Evolutionary conservation across 2,888 invertebrate genomes (phyloP), one percentile per base, ranked within the genome.

Genomic region (Drosophila maculinotata): DNA sequence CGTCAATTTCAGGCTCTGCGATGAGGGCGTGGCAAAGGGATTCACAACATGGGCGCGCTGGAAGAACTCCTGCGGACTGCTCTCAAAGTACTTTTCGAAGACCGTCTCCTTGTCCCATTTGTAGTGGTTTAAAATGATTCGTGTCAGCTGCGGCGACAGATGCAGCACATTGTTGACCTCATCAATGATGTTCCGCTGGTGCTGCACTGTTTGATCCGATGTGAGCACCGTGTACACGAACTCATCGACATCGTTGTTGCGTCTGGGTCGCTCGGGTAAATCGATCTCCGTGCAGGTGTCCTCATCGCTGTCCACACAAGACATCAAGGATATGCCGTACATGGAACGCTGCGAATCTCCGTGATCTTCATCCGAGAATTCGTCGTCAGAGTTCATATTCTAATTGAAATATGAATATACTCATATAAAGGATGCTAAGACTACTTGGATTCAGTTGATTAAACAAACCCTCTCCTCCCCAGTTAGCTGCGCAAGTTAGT

Each of bases 81-180:
- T 96, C 92, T 97, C 99, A 91, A 98, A 99, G 92, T 95, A 98
- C 90, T 96, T 94, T 92, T 99, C 99, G 95, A 99, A 97, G 60
- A 99, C 93, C 91, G 98, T 98, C 92, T 99, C 99, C 92, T 98
- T 98, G 92, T 99, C 99, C 99, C 99, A 99, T 93, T 97, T 97
- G 92, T 98, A 99, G 92, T 99, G 98, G 93, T 99, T 98, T 86
- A 99, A 93, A 76, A 99, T 93, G 92, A 99, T 98, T 83, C 99
- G 94, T 70, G 97, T 98, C 53, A 97, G 96, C 54, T 97, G 97
- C 58, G 96, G 95, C 71, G 97, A 96, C 90, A 97, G 95, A 94
- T 97, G 96, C 85, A 98, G 96, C 83, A 99, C 98, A 79, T 95
- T 96, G 92, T 98, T 98, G 87, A 99, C 99, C 93, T 99, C 99